Percentiles rank a stretch among this genome's conserved stretches.
Conservation (phyloP, 2,888 invertebrate species). For the Catocala fraxini region DNA sequence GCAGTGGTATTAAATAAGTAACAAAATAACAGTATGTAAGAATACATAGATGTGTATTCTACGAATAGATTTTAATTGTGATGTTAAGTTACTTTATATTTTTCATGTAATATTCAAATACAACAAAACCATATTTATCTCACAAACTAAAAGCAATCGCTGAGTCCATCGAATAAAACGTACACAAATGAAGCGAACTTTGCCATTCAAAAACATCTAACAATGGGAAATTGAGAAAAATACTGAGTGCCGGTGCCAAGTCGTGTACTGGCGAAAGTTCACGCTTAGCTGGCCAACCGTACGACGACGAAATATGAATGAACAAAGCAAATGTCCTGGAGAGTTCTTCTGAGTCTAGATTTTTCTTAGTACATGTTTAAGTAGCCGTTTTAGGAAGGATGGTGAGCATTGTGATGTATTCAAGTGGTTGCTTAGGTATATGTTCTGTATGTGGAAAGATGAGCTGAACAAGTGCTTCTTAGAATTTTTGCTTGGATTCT, state of each 20-base stretch:
- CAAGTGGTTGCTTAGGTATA: too few relatives aligned
- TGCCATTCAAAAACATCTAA: conserved; percentile 33
- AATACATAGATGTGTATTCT: too few relatives aligned
- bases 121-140: background rate
- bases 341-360: conserved; percentile 6
- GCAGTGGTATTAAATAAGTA: too few relatives aligned
- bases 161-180: conserved; percentile 8
- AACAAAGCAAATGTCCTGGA: conserved; percentile 9
- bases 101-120: too few relatives aligned
- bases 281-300: conserved; percentile 16
- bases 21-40: too few relatives aligned
- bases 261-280: conserved; percentile 18
- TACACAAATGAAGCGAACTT: conserved; percentile 21
- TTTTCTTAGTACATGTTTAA: background rate
- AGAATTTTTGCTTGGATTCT: too few relatives aligned
- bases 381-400: background rate
- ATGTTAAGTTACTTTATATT: too few relatives aligned
- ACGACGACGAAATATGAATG: conserved; percentile 36
- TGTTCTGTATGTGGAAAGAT: too few relatives aligned
- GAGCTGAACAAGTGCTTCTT: too few relatives aligned
- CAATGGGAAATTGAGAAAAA: conserved; percentile 42
- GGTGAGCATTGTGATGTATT: background rate
- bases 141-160: conserved; percentile 7
- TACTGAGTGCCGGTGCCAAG: conserved; percentile 37
- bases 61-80: too few relatives aligned